phyloP scores from a whole-genome alignment of 2,888 invertebrate species.

The Drosophila falleni region DNA sequence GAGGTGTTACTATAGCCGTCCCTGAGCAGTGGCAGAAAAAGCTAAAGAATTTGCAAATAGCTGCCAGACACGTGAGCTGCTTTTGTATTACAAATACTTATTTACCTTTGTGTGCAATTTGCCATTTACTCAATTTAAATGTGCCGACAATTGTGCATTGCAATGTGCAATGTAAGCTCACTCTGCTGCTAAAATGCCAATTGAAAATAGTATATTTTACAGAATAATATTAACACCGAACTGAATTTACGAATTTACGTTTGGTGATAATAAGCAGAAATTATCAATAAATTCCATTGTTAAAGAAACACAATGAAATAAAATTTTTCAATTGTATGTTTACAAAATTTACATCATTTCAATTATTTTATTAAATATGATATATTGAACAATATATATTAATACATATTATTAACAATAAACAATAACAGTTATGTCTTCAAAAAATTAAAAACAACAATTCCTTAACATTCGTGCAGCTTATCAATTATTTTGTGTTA shows the following conservation, averaged over 20 bases:
- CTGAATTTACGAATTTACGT: constrained; percentile 21
- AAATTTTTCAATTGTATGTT: constrained; percentile 10
- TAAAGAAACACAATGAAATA: background rate
- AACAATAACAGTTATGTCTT: too few species aligned
- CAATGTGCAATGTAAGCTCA: constrained; percentile 14
- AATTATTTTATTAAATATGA: background rate
- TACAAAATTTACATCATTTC: background rate
- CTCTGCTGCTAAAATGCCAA: constrained; percentile 28
- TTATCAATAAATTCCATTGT: constrained; percentile 30
- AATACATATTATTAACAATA: background rate
- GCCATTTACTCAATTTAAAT: constrained; percentile 78
- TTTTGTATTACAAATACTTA: constrained; percentile 31
- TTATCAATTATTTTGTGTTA: too few species aligned
- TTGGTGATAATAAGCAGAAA: constrained; percentile 24
- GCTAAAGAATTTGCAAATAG: constrained; percentile 39
- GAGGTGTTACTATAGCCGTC: constrained; percentile 3
- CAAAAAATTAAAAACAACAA: too few species aligned
- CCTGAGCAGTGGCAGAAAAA: background rate
- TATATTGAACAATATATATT: background rate
- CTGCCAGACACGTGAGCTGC: constrained; percentile 53
- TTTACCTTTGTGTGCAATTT: constrained; percentile 70
- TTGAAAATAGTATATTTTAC: constrained; percentile 18
- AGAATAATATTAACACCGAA: constrained; percentile 19
- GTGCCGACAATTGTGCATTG: constrained; percentile 43
- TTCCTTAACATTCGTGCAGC: too few species aligned